phyloP scores from a whole-genome alignment of 2,113 vertebrate species.

The Triplophysa dalaica region DNA sequence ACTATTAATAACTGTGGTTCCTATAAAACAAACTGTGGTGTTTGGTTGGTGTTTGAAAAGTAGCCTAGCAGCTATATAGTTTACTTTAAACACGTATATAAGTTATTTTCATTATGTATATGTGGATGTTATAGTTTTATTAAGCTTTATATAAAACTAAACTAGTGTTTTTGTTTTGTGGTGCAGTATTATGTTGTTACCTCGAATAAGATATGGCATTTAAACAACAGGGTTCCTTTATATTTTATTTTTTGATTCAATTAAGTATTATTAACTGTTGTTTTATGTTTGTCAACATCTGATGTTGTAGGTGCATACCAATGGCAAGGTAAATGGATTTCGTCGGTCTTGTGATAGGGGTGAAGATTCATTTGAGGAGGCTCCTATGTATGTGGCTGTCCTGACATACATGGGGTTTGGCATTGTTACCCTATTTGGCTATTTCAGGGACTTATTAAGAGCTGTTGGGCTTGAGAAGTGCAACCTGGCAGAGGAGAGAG shows the following conservation, averaged over 20 bases:
- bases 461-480: slow-evolving; percentile 86
- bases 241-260: not conserved
- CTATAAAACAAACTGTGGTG: not conserved
- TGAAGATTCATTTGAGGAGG: slow-evolving; percentile 82
- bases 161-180: not conserved
- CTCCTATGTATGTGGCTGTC: slow-evolving; percentile 87
- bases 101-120: not conserved
- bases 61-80: too few species aligned
- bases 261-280: not conserved
- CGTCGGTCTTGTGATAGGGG: slow-evolving; percentile 60
- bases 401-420: slow-evolving; percentile 88
- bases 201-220: not conserved
- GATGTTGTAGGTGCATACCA: slow-evolving; percentile 76
- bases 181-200: not conserved
- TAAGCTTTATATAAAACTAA: too few species aligned
- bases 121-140: not conserved
- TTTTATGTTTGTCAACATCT: slow-evolving; percentile 18
- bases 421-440: slow-evolving; percentile 88
- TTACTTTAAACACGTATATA: not conserved
- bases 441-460: slow-evolving; percentile 91
- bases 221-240: too few species aligned
- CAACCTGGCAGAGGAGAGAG: slow-evolving; percentile 80
- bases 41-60: not conserved
- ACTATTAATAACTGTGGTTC: not conserved
- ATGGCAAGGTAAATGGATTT: slow-evolving; percentile 67